phyloP scores from a whole-genome alignment of 2,888 invertebrate species.

The Heliconius aoede region DNA sequence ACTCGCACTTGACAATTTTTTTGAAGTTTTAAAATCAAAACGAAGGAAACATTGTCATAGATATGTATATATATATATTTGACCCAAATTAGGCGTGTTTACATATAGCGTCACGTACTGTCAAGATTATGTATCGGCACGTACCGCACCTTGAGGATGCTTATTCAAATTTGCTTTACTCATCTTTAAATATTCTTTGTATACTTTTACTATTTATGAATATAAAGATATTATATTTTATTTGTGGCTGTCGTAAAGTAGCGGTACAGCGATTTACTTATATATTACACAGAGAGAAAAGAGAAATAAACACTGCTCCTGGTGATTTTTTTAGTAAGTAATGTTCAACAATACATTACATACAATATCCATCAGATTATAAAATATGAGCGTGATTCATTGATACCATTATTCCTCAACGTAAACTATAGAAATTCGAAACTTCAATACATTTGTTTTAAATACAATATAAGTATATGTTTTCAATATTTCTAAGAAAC shows the following conservation, averaged over 20 bases:
- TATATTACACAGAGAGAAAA: no score
- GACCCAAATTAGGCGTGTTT: constrained; percentile 41
- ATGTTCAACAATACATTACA: no score
- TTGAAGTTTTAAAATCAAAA: neutral
- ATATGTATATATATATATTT: constrained; percentile 26
- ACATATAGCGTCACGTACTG: constrained; percentile 37
- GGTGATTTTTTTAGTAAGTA: no score
- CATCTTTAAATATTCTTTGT: neutral
- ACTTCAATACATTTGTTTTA: constrained; percentile 12
- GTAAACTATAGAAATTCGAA: constrained; percentile 8
- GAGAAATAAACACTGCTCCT: no score
- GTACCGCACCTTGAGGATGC: constrained; percentile 17
- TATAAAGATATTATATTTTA: neutral
- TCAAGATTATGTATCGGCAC: constrained; percentile 39
- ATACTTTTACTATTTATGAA: neutral
- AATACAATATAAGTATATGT: neutral
- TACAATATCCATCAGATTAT: neutral
- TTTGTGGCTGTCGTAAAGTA: no score
- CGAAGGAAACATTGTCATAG: neutral
- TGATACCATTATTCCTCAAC: neutral
- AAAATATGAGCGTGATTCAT: neutral
- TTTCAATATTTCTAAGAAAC: neutral
- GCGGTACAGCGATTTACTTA: no score
- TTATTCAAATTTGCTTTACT: constrained; percentile 4
- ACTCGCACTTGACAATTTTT: no score